Evolutionary conservation across 2,797 vertebrate species (phyloP).

Genomic region (Periophthalmus magnuspinnatus): DNA sequence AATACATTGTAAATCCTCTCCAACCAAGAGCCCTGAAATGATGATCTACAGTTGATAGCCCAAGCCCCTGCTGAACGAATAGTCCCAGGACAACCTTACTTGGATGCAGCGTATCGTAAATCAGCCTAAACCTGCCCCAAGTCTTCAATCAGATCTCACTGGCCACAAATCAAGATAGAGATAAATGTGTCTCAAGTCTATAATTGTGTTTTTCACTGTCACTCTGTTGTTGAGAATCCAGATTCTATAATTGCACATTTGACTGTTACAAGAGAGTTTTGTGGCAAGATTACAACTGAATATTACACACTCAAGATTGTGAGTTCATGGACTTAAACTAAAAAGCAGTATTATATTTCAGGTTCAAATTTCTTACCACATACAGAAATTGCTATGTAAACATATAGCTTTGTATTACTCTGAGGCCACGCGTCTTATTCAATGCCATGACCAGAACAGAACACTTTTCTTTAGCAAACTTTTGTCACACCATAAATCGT

Average conservation of each 20-base stretch:
- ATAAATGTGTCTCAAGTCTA: not conserved
- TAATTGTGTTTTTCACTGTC: not conserved
- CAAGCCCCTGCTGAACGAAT: not conserved
- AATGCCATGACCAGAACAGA: slow-evolving; percentile 20
- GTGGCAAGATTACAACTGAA: too few relatives aligned
- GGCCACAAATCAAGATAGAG: slow-evolving; percentile 2
- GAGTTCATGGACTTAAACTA: not conserved
- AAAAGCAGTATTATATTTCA: not conserved
- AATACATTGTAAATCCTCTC: not conserved
- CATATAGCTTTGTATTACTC: not conserved
- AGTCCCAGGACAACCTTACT: slow-evolving; percentile 5
- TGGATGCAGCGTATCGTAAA: slow-evolving; percentile 2
- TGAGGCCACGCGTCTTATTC: not conserved
- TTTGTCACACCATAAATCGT: slow-evolving; percentile 15
- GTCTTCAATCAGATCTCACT: not conserved
- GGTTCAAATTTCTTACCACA: not conserved
- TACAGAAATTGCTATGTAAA: not conserved
- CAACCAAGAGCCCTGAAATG: slow-evolving; percentile 1
- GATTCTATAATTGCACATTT: not conserved
- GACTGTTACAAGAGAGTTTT: not conserved
- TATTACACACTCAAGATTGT: not conserved
- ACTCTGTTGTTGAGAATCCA: not conserved
- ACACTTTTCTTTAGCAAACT: slow-evolving; percentile 21
- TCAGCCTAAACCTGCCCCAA: not conserved
- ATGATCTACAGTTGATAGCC: slow-evolving; percentile 1